phyloP scores from a whole-genome alignment of 2,113 vertebrate species.

The Cochlearius cochlearius region DNA sequence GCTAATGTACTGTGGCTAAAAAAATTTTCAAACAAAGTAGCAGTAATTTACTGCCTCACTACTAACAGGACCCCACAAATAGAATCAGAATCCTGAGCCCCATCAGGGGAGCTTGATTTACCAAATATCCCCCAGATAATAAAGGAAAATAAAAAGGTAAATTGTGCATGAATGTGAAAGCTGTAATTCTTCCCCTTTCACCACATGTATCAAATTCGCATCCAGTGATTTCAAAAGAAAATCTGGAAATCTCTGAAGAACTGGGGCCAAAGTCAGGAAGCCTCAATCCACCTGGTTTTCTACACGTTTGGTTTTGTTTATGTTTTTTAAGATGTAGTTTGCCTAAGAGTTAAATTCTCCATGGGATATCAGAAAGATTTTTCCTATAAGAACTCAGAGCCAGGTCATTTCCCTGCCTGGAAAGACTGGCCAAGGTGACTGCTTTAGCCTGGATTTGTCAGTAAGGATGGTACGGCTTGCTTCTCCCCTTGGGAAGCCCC shows the following conservation, averaged over 20 bases:
- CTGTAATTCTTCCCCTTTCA: slow-evolving; percentile 76
- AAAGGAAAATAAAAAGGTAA: slow-evolving; percentile 74
- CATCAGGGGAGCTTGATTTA: slow-evolving; percentile 69
- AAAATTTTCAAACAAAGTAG: slow-evolving; percentile 79
- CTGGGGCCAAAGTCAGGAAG: background rate
- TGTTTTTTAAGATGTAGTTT: background rate
- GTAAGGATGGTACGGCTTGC: background rate
- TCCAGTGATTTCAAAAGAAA: slow-evolving; percentile 62
- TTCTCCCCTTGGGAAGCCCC: background rate
- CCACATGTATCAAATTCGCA: slow-evolving; percentile 59
- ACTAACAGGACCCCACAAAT: slow-evolving; percentile 71
- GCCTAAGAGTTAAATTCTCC: background rate
- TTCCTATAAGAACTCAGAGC: accelerated
- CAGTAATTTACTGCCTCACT: slow-evolving; percentile 75
- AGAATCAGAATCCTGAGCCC: slow-evolving; percentile 61
- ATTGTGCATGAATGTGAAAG: slow-evolving; percentile 73
- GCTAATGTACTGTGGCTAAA: slow-evolving; percentile 83
- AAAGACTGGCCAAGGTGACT: background rate
- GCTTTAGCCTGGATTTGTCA: background rate
- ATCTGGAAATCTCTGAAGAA: slow-evolving; percentile 59
- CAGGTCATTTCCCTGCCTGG: background rate
- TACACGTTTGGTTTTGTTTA: background rate
- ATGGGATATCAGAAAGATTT: background rate
- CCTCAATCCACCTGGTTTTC: background rate
- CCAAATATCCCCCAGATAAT: slow-evolving; percentile 69